Evolutionary conservation across 2,113 vertebrate species (phyloP).

Genomic region (Paralichthys olivaceus): DNA sequence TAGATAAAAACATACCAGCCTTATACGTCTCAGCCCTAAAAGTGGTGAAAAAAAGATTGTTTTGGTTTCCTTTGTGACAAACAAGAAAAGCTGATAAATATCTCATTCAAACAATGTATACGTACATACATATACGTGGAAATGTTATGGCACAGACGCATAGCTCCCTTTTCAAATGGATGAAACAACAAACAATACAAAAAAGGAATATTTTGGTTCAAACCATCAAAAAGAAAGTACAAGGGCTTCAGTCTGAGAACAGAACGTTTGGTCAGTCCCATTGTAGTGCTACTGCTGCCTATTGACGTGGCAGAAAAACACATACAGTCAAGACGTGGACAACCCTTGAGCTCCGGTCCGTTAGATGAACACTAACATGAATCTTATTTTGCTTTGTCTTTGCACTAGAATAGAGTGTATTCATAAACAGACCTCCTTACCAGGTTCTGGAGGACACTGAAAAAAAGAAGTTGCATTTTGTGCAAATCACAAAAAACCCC

Average conservation of each 20-base stretch:
- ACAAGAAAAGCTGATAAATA: conserved; percentile 67
- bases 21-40: conserved; percentile 76
- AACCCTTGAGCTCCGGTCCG: conserved; percentile 13
- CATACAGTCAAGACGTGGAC: conserved; percentile 14
- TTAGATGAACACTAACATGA: conserved; percentile 26
- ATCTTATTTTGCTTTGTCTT: conserved; percentile 25
- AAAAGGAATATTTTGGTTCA: conserved; percentile 61
- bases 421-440: conserved; percentile 32
- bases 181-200: conserved; percentile 65
- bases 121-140: conserved; percentile 51
- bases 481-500: conserved; percentile 60
- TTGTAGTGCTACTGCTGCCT: conserved; percentile 54
- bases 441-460: conserved; percentile 31
- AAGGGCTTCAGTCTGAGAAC: conserved; percentile 52
- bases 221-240: conserved; percentile 58
- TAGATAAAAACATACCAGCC: conserved; percentile 77
- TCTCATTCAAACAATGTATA: conserved; percentile 66
- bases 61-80: conserved; percentile 74
- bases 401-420: not conserved
- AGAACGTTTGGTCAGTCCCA: conserved; percentile 32
- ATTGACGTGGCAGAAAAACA: conserved; percentile 52
- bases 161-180: conserved; percentile 37
- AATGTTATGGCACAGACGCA: conserved; percentile 64
- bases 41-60: conserved; percentile 45
- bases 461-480: conserved; percentile 53